Evolutionary conservation across 2,113 vertebrate species (phyloP).

Genomic region (Pao palembangensis): DNA sequence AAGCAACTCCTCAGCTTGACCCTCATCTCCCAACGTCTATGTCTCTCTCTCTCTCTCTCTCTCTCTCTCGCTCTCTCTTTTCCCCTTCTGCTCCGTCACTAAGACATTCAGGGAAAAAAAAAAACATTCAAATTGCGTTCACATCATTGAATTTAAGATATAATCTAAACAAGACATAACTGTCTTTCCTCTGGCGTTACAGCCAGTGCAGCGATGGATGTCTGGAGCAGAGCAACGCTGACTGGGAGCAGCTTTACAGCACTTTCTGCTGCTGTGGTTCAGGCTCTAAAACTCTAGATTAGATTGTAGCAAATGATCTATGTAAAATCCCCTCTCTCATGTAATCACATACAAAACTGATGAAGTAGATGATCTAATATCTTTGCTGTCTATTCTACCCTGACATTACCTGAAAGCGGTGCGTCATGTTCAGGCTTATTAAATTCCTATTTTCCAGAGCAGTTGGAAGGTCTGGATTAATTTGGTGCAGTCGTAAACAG

Average conservation of each 20-base stretch:
- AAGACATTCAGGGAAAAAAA: conserved; percentile 1
- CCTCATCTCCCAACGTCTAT: not conserved
- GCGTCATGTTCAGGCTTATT: not conserved
- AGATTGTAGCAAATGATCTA: too few species aligned
- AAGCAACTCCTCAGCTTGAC: conserved; percentile 31
- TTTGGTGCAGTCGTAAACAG: too few species aligned
- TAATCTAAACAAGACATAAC: not conserved
- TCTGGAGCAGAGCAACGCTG: conserved; percentile 28
- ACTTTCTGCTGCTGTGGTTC: conserved; percentile 17
- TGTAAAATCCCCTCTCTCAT: too few species aligned
- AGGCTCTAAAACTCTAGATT: conserved; percentile 5
- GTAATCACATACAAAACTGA: too few species aligned
- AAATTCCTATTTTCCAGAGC: not conserved
- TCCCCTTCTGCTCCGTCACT: not conserved
- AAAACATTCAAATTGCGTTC: too few species aligned
- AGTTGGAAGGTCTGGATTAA: too few species aligned
- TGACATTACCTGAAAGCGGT: not conserved
- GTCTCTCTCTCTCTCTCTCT: not conserved
- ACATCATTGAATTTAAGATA: too few species aligned
- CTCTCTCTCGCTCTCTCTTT: not conserved
- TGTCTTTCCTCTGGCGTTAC: conserved; percentile 9
- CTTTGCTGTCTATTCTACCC: not conserved
- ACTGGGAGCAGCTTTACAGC: conserved; percentile 15
- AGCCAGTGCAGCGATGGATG: conserved; percentile 7
- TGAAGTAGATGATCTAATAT: too few species aligned